Base-by-base conservation (phyloP, 2,797 vertebrate genomes). In the Crenuchus spilurus region DNA sequence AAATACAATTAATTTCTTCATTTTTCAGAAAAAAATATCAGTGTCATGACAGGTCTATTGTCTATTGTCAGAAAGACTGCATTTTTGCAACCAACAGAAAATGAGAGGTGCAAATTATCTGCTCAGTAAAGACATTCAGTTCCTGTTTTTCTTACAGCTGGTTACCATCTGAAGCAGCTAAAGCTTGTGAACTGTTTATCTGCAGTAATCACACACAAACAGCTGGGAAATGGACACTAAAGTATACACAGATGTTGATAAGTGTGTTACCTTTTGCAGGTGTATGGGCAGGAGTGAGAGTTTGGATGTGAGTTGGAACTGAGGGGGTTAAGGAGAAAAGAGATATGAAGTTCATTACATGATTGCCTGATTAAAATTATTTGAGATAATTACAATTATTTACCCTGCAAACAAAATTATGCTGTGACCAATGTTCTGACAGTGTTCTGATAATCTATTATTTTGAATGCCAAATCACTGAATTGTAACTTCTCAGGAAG, bases 201-300 rank as follows among this genome's bases (percentile, higher is more conserved):
- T 39, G 37, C 5, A 54, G 18, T 11, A 4, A 20, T 24, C 10
- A 6, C 18, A 8, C 2, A 6, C 42, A 44, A 41, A 64, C 13
- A 64, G 11, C 35, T 72, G 41, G 3, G 28, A 30, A 14, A 37
- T 30, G 46, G 35, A 64, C 60, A 54, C 4, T 28, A 7, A 16
- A 41, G 44, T 44, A 16, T 44, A 26, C 6, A 62, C 20, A 28
- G 13, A 44, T 54, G 16, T 52, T 20, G 10, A 11, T 49, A 28
- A 6, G 48, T 62, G 6, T 39, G 16, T 61, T 75, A 75, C 73
- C 73, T 75, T 51, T 8, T 33, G 46, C 5, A 24, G 54, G 52
- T 41, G 5, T 5, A 4, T 46, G 62, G 41, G 16, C 6, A 9
- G 49, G 49, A 48, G 58, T 8, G 7, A 76, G 20, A 7, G 41